A percentile compares a stretch with the other conserved stretches of the same genome.
These are phyloP conservation scores for Helostoma temminkii DNA, from an alignment of 2,797 vertebrate species.

Conservation along the genomic window DNA sequence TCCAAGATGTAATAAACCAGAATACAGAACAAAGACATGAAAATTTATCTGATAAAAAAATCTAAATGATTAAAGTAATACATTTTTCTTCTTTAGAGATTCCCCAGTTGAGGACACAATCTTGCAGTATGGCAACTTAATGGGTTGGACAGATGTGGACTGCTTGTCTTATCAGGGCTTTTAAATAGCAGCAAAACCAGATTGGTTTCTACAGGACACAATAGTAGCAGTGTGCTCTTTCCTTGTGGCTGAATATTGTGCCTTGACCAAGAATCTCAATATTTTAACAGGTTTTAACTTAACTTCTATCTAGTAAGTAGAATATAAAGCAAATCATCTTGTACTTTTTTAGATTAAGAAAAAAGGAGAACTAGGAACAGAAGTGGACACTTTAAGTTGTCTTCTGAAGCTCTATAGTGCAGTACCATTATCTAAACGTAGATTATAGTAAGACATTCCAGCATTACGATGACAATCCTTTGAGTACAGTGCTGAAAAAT, in stretches of 20 bases:
- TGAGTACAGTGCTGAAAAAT: slow-evolving; percentile 54
- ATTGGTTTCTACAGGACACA: slow-evolving; percentile 57
- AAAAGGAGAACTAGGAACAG: slow-evolving; percentile 43
- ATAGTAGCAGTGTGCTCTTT: slow-evolving; percentile 63
- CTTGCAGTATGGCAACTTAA: not conserved
- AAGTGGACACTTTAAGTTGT: slow-evolving; percentile 33
- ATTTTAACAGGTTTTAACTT: slow-evolving; percentile 79
- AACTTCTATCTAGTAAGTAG: slow-evolving; percentile 63
- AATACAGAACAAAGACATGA: not conserved
- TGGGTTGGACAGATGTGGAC: slow-evolving; percentile 13
- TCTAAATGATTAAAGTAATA: not conserved
- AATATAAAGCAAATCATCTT: slow-evolving; percentile 68
- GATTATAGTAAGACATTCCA: slow-evolving; percentile 73
- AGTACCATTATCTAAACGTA: slow-evolving; percentile 44
- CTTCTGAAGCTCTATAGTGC: slow-evolving; percentile 40
- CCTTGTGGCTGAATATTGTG: slow-evolving; percentile 83
- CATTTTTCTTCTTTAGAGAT: not conserved
- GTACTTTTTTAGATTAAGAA: slow-evolving; percentile 66
- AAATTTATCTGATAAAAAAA: not conserved
- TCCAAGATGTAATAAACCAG: too few species aligned
- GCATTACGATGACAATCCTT: slow-evolving; percentile 76
- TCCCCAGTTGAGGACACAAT: not conserved
- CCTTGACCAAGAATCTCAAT: slow-evolving; percentile 79
- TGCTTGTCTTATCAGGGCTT: slow-evolving; percentile 68
- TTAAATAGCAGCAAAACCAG: slow-evolving; percentile 34